These are phyloP conservation scores for Dicaeum eximium DNA, from an alignment of 2,113 vertebrate genomes.

Conservation along the genomic window DNA sequence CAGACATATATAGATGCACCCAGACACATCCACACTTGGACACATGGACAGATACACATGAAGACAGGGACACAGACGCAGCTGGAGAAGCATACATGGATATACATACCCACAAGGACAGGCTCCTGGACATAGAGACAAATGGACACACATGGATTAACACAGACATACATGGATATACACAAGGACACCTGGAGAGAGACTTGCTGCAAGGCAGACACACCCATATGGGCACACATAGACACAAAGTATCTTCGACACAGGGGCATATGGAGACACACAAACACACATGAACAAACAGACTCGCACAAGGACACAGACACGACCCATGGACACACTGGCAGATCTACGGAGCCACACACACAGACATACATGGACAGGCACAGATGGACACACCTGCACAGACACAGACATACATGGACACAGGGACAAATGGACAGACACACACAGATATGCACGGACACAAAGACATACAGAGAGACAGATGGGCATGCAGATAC, in stretches of 20 bases:
- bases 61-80: background rate
- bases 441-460: too few relatives aligned
- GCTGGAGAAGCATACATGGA: background rate
- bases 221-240: background rate
- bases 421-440: background rate
- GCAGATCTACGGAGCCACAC: too few relatives aligned
- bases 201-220: background rate
- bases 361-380: too few relatives aligned
- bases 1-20: background rate
- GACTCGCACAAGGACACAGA: background rate
- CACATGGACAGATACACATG: background rate
- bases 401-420: too few relatives aligned
- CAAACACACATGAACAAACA: background rate
- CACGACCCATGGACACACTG: too few relatives aligned
- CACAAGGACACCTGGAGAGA: background rate
- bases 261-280: background rate
- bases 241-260: background rate
- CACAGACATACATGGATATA: too few relatives aligned
- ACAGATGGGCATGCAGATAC: too few relatives aligned
- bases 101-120: background rate
- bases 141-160: too few relatives aligned
- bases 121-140: background rate
- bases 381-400: background rate
- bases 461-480: background rate
- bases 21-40: background rate